Conservation (phyloP, 2,113 vertebrate genomes). For the Salvelinus alpinus region DNA sequence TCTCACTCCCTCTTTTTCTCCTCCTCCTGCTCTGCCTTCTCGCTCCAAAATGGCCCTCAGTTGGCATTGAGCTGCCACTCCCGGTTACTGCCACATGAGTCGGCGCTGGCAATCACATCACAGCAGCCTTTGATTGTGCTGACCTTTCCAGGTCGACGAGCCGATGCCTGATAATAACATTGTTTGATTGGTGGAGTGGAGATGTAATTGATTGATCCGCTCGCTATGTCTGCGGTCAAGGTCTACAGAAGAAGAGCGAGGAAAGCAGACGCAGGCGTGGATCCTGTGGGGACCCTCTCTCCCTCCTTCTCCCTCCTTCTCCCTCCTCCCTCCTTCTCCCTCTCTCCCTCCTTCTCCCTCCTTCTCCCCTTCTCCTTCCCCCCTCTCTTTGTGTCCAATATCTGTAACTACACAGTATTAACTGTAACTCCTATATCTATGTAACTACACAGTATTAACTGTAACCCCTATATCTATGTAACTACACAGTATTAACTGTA, state of each 20-base stretch:
- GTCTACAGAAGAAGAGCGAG: conserved; percentile 65
- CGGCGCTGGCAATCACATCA: conserved; percentile 72
- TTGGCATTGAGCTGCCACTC: conserved; percentile 74
- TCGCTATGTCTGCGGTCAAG: conserved; percentile 62
- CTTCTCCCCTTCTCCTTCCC: neutral
- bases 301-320: neutral
- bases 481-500: no score
- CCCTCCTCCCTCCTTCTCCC: no score
- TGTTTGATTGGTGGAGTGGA: conserved; percentile 83
- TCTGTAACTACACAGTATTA: no score
- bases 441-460: no score
- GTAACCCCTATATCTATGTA: no score
- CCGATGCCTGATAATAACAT: conserved; percentile 77
- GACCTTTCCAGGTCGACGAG: conserved; percentile 85
- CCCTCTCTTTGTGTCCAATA: neutral
- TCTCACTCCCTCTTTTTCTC: conserved; percentile 5
- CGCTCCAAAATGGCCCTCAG: conserved; percentile 45
- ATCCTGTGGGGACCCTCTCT: neutral
- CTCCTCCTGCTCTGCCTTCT: conserved; percentile 33
- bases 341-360: no score
- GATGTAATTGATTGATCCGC: conserved; percentile 80
- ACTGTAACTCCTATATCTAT: no score
- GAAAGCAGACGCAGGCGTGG: neutral
- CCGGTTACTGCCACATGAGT: conserved; percentile 76
- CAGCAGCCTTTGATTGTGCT: conserved; percentile 72